Base-by-base conservation (phyloP, 2,113 vertebrate genomes). In the Caracal caracal region DNA sequence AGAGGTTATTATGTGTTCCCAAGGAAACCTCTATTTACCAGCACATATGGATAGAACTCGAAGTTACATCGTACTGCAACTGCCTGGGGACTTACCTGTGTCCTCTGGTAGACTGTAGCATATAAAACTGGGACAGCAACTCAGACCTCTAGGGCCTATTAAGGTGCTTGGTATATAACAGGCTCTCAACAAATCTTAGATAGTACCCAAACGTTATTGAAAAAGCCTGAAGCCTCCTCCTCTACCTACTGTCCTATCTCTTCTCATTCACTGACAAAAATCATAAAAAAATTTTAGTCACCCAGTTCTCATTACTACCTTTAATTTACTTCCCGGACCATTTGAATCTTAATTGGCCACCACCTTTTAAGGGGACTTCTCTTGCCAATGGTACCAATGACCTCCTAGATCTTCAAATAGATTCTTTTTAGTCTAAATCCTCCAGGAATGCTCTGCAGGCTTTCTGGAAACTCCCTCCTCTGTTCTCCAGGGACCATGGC, bases 231-330 rank as follows among this genome's bases (percentile, higher is more conserved):
- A 20, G 10, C n/a, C 7, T 59, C 40, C 22, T 71, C 28, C 30
- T 87, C 35, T 79, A 78, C 26, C 13, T 59, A 65, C 12, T 3
- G 4, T 59, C 4, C 26, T 65, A 24, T 80, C 82, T 95, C 68
- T 85, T 73, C 78, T 81, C 33, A 79, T 82, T 89, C 66, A 66
- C 47, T 95, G 26, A 85, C 61, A 94, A 95, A 85, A 83, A 8
- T 68, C 13, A 78, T 59, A 12, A 16, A 43, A 88, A 84, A 49
- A 51, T 56, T 76, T 89, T 53, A 76, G 85, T 78, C 26, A 76
- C 40, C 6, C 63, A 59, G 24, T 65, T 22, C 61, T 88, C 51
- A 65, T 68, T 28, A 53, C 28, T 84, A 68, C 13, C 40, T 53
- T 91, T 76, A 8, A 51, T 75, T 92, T 61, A 73, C 37, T 73